Base-by-base conservation (phyloP, 2,888 invertebrate genomes). In the Lampropteryx suffumata region DNA sequence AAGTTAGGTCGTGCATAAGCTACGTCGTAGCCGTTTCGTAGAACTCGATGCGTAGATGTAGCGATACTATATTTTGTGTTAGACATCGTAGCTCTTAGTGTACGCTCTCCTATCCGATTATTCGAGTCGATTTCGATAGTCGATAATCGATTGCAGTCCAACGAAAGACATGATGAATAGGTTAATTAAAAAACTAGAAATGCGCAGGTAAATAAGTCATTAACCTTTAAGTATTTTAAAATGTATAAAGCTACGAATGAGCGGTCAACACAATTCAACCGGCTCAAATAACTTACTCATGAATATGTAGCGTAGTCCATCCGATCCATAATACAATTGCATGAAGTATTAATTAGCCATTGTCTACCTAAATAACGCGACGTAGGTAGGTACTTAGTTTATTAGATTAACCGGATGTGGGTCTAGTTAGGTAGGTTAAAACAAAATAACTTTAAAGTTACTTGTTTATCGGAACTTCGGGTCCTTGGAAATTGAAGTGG, bases 261-360 rank as follows among this genome's bases (percentile, higher is more conserved):
- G 17, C 36, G 30, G 29, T 17, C 36, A 41, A 45, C 27, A 32
- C 35, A 34, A 45, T 45, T 50, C 21, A 50, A 50, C 41, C 32
- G 30, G 21, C 27, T 17, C 24, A 33, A 24, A 28, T 37, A 27
- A 30, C 35, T 9, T 21, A n/a, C 3, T 24, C 48, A 53, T 53
- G 21, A 53, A 49, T 53, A 53, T 53, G 34, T 41, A 46, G 24
- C 12, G 21, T 26, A 12, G 12, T 28, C 41, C 45, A 34, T 36
- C 12, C 29, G 28, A 45, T 33, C 40, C 44, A 44, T 47, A 49
- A 37, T 3, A 42, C 12, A 45, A 54, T 49, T 54, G 53, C 27
- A 54, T 49, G 42, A 49, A 42, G 45, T 42, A 49, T 45, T 49
- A 46, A 49, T 49, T 34, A 54, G 24, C 12, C 37, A 48, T 44